These are phyloP conservation scores for Mus minutoides DNA, from an alignment of 2,797 vertebrate species.

Conservation along the genomic window DNA sequence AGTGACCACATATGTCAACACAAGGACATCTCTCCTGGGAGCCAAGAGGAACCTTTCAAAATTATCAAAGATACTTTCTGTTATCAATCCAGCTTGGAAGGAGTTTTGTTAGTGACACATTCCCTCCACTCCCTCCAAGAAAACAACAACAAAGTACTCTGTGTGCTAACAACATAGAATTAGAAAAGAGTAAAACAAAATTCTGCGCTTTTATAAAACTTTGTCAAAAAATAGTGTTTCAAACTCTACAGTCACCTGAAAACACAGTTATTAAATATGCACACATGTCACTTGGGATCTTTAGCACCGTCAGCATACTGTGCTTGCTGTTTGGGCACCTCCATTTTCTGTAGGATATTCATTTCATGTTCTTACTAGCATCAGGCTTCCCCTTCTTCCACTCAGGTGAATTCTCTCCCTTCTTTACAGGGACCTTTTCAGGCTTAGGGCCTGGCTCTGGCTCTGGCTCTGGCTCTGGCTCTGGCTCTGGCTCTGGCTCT, in stretches of 20 bases:
- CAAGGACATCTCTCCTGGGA: not conserved
- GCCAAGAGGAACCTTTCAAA: not conserved
- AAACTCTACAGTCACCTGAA: not conserved
- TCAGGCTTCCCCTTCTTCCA: not conserved
- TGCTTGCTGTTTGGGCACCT: not conserved
- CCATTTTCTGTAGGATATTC: not conserved
- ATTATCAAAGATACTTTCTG: not conserved
- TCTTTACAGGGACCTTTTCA: too few relatives aligned
- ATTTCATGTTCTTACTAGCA: not conserved
- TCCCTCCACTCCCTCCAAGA: not conserved
- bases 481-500: too few relatives aligned
- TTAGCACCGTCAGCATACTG: not conserved
- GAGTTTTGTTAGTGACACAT: not conserved
- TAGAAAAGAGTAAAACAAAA: conserved; percentile 88
- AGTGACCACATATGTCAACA: not conserved
- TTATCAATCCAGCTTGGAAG: not conserved
- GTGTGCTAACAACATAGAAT: not conserved
- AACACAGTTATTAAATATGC: not conserved
- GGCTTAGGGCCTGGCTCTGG: too few relatives aligned
- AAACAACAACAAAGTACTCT: not conserved
- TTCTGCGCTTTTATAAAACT: conserved; percentile 98
- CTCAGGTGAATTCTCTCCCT: too few relatives aligned
- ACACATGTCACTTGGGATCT: not conserved
- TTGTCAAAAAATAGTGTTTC: conserved; percentile 88
- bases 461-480: not conserved